A percentile compares a stretch with the other conserved stretches of the same genome.
Conservation (phyloP, 1,140 invertebrate genomes). For the Drosophila teissieri region DNA sequence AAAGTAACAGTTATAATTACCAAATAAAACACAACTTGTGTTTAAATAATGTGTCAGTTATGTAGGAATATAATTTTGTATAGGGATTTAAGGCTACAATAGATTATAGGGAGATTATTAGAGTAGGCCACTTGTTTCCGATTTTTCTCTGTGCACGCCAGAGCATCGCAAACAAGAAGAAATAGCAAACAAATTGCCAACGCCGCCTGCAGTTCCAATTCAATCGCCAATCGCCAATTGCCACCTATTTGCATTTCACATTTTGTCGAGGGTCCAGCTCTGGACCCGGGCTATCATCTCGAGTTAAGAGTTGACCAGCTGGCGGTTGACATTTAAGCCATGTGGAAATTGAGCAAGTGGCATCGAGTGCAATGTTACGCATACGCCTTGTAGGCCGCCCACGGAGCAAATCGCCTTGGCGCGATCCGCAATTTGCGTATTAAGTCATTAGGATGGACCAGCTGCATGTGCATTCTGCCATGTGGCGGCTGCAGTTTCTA, state of each 20-base stretch:
- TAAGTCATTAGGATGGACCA: conserved; percentile 62
- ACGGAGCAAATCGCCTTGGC: conserved; percentile 30
- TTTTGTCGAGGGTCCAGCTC: conserved; percentile 19
- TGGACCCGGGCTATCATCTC: conserved; percentile 31
- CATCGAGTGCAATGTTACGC: conserved; percentile 65
- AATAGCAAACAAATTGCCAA: conserved; percentile 38
- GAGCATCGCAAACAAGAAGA: conserved; percentile 33
- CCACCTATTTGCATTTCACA: conserved; percentile 46
- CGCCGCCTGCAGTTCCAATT: conserved; percentile 39
- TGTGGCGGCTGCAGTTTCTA: conserved; percentile 57
- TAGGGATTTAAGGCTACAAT: too few species aligned
- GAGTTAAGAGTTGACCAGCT: conserved; percentile 10
- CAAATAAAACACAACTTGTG: too few species aligned
- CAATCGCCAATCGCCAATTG: conserved; percentile 28
- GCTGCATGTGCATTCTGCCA: conserved; percentile 42
- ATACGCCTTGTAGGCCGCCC: conserved; percentile 61
- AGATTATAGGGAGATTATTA: too few species aligned
- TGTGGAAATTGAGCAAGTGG: conserved; percentile 64
- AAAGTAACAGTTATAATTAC: too few species aligned
- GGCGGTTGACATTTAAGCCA: conserved; percentile 70
- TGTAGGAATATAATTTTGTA: too few species aligned
- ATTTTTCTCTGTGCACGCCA: conserved; percentile 7
- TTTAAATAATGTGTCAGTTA: too few species aligned
- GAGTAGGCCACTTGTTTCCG: not conserved
- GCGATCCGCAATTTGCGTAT: conserved; percentile 54